A percentile compares a stretch with the other conserved stretches of the same genome.
Conservation (phyloP, 2,113 vertebrate genomes). For the Dicaeum eximium region DNA sequence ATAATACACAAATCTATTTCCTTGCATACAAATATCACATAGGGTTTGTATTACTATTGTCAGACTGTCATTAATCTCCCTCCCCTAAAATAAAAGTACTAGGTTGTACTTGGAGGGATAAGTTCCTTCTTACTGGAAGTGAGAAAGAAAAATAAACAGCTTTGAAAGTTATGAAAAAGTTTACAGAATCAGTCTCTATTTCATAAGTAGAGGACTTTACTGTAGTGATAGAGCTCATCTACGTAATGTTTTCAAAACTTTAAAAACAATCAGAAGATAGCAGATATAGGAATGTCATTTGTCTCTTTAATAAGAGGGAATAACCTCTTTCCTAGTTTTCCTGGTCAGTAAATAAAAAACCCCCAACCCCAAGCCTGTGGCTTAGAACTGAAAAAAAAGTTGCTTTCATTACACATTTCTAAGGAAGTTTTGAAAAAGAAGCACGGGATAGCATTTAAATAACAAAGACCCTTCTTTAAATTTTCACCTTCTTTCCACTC, state of each 20-base stretch:
- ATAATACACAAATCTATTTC: not conserved
- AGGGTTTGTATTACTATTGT: not conserved
- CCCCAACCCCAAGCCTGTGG: fast-evolving
- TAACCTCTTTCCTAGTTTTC: not conserved
- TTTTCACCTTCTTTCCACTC: not conserved
- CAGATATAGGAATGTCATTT: not conserved
- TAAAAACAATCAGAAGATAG: not conserved
- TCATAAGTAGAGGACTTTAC: not conserved
- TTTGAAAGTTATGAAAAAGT: not conserved
- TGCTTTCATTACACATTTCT: not conserved
- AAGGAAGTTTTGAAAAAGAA: conserved; percentile 17
- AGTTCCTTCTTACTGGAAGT: not conserved
- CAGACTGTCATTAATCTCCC: not conserved
- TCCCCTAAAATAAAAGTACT: not conserved
- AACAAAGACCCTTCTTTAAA: conserved; percentile 14
- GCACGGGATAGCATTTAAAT: not conserved
- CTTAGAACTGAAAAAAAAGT: not conserved
- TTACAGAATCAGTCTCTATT: not conserved
- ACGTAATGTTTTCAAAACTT: not conserved
- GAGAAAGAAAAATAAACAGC: not conserved
- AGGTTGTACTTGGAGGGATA: not conserved
- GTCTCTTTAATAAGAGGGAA: not conserved
- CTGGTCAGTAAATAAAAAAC: not conserved
- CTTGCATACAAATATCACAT: not conserved
- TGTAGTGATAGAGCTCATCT: not conserved